Evolutionary conservation across 2,797 vertebrate genomes (phyloP).

Genomic region (Oophaga sylvatica): DNA sequence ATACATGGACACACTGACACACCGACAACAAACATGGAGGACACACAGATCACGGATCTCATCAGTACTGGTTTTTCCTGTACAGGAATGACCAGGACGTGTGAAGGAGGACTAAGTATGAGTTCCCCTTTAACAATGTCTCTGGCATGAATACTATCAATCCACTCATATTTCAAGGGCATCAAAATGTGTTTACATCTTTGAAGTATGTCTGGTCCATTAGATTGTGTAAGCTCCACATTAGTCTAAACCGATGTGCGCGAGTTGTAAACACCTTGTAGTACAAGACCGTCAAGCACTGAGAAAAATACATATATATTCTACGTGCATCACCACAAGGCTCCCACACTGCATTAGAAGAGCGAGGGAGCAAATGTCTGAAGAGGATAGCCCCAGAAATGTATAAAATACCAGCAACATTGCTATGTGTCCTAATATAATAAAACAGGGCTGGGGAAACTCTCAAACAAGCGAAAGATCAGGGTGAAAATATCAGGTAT

Average conservation of each 20-base stretch:
- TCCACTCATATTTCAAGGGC: constrained; percentile 20
- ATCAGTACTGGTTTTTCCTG: no score
- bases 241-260: constrained; percentile 36
- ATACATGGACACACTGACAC: no score
- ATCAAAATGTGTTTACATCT: constrained; percentile 39
- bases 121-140: no score
- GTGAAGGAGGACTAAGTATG: no score
- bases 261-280: constrained; percentile 20
- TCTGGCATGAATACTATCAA: no score
- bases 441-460: neutral
- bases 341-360: constrained; percentile 18
- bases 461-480: neutral
- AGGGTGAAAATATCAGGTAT: neutral
- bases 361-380: neutral
- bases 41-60: no score
- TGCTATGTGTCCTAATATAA: neutral
- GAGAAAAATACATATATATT: constrained; percentile 13
- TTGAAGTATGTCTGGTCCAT: constrained; percentile 38
- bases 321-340: constrained; percentile 16
- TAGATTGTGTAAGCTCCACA: constrained; percentile 20
- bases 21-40: no score
- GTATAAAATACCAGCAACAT: neutral
- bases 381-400: neutral
- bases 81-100: no score
- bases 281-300: constrained; percentile 14